Evolutionary conservation across 2,797 vertebrate genomes (phyloP).

Genomic region (Margarornis squamiger): DNA sequence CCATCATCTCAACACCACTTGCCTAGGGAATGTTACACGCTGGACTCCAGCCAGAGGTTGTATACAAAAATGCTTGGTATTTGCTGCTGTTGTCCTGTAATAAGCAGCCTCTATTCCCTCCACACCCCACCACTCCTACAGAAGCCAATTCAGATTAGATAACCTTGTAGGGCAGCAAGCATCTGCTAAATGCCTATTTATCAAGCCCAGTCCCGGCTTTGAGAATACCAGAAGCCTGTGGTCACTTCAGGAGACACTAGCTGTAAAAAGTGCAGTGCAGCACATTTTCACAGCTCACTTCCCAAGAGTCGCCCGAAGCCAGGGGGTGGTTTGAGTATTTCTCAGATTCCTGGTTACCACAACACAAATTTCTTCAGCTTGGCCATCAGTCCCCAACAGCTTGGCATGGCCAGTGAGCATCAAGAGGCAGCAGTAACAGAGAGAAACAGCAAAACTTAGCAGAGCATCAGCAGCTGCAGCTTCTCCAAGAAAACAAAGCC

Average conservation of each 20-base stretch:
- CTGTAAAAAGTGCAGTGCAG: background rate
- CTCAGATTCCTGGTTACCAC: background rate
- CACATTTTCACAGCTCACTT: background rate
- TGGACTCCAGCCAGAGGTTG: slow-evolving; percentile 38
- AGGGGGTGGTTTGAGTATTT: background rate
- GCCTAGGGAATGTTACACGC: slow-evolving; percentile 6
- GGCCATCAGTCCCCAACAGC: background rate
- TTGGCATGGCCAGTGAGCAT: background rate
- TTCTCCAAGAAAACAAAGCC: background rate
- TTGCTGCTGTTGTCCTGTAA: slow-evolving; percentile 37
- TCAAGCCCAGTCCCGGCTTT: background rate
- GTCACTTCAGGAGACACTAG: background rate
- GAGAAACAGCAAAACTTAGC: background rate
- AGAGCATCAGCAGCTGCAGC: background rate
- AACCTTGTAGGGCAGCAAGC: background rate
- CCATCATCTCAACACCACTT: slow-evolving; percentile 8
- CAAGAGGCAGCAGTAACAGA: background rate
- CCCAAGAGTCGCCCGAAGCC: background rate
- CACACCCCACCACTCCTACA: background rate
- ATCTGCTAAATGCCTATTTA: background rate
- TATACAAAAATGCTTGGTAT: slow-evolving; percentile 56
- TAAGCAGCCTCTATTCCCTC: slow-evolving; percentile 30
- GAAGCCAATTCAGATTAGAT: background rate
- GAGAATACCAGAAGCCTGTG: background rate
- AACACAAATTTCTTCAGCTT: background rate